Conservation (phyloP, 2,797 vertebrate species). For the Myotis findleyi region DNA sequence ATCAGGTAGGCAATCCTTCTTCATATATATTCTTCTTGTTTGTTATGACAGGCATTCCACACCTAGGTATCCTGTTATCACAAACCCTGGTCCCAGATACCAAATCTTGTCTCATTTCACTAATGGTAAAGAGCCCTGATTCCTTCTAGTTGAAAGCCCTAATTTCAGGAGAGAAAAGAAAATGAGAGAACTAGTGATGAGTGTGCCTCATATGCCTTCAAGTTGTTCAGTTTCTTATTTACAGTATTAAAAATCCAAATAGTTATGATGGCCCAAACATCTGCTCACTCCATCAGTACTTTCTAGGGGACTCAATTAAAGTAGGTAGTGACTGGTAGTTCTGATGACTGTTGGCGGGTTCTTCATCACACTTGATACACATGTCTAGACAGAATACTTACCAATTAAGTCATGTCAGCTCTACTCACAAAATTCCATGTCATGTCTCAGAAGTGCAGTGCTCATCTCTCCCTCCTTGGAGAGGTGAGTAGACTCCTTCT, state of each 20-base stretch:
- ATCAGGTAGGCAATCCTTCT: neutral
- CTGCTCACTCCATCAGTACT: neutral
- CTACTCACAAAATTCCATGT: neutral
- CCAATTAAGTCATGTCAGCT: neutral
- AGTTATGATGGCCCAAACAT: neutral
- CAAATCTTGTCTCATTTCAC: neutral
- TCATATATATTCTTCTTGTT: neutral
- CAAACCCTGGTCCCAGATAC: neutral
- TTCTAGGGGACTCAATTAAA: neutral
- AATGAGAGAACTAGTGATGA: neutral
- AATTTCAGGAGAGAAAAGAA: conserved; percentile 33
- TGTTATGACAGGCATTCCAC: neutral
- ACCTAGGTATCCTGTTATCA: neutral
- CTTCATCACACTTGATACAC: neutral
- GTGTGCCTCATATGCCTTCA: neutral
- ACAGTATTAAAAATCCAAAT: neutral
- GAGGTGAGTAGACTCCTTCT: neutral
- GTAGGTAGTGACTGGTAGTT: neutral
- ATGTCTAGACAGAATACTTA: neutral
- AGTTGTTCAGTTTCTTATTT: neutral
- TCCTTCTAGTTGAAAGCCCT: neutral
- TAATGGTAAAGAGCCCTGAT: neutral
- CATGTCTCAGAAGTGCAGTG: neutral
- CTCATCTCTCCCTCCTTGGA: neutral
- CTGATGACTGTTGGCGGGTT: neutral